Evolutionary conservation across 2,888 invertebrate genomes (phyloP).

Genomic region (Cinara cedri): DNA sequence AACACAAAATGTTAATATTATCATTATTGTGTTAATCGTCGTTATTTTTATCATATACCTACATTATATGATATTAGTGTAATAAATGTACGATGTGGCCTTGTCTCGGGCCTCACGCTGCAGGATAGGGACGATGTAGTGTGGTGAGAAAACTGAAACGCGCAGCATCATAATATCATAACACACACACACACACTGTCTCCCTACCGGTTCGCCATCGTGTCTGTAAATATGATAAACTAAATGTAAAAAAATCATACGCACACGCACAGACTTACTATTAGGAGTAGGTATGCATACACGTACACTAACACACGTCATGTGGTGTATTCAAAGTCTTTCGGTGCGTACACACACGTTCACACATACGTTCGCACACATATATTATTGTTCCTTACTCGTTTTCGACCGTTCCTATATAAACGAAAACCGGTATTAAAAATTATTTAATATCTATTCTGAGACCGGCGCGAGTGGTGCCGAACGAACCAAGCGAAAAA

Average conservation of each 20-base stretch:
- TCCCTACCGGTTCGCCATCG: conserved; percentile 45
- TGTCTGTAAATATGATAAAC: not conserved
- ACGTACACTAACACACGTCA: too few species aligned
- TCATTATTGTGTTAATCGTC: too few species aligned
- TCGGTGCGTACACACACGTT: too few species aligned
- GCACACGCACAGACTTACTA: too few species aligned
- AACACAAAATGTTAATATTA: too few species aligned
- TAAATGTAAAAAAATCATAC: too few species aligned
- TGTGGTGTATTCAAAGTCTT: too few species aligned
- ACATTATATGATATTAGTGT: not conserved
- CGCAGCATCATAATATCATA: not conserved
- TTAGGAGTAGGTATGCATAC: too few species aligned
- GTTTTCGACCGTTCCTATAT: conserved; percentile 41
- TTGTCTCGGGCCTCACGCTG: conserved; percentile 7
- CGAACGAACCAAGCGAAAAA: not conserved
- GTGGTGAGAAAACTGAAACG: not conserved
- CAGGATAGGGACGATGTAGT: not conserved
- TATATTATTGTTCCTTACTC: conserved; percentile 39
- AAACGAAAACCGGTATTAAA: conserved; percentile 44
- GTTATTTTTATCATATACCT: too few species aligned
- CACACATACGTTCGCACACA: too few species aligned
- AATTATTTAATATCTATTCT: conserved; percentile 19
- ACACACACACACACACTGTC: not conserved
- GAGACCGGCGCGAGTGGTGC: conserved; percentile 9
- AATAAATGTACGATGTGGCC: not conserved